Evolutionary conservation across 2,797 vertebrate species (phyloP).

Genomic region (Coregonus suidteri): DNA sequence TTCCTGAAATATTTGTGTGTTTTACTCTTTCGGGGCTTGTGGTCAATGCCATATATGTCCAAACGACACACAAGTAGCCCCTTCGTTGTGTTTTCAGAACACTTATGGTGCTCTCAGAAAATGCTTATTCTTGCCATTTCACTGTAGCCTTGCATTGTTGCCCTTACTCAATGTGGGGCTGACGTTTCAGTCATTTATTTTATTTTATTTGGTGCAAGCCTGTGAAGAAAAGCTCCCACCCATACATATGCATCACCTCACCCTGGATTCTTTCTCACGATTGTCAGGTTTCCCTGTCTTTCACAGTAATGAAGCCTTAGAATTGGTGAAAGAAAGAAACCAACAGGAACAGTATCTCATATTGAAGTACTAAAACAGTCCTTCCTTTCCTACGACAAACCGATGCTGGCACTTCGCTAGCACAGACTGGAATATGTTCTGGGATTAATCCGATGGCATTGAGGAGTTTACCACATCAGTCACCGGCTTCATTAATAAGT

Average conservation of each 20-base stretch:
- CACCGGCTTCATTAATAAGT: no score
- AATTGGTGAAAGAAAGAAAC: constrained; percentile 7
- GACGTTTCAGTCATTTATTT: constrained; percentile 1
- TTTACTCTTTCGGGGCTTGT: constrained; percentile 63
- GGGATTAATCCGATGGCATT: no score
- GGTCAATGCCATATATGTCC: constrained; percentile 58
- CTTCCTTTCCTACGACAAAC: background rate
- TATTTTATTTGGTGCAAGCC: constrained; percentile 25
- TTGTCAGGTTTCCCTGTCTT: constrained; percentile 37
- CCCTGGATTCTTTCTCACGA: constrained; percentile 22
- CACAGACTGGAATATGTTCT: no score
- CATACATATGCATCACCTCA: constrained; percentile 36
- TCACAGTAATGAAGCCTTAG: constrained; percentile 16
- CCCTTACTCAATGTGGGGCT: constrained; percentile 28
- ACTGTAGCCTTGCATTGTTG: constrained; percentile 49
- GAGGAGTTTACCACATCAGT: no score
- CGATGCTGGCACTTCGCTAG: background rate
- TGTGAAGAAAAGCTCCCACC: constrained; percentile 27
- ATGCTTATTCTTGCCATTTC: constrained; percentile 54
- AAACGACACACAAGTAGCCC: constrained; percentile 53
- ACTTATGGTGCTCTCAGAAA: constrained; percentile 59
- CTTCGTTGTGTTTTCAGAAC: constrained; percentile 37
- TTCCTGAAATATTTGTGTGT: constrained; percentile 51
- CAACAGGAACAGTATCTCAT: constrained; percentile 15
- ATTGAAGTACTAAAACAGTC: constrained; percentile 9